These are phyloP conservation scores for Aricia artaxerxes DNA, from an alignment of 2,888 invertebrate genomes.

Conservation along the genomic window DNA sequence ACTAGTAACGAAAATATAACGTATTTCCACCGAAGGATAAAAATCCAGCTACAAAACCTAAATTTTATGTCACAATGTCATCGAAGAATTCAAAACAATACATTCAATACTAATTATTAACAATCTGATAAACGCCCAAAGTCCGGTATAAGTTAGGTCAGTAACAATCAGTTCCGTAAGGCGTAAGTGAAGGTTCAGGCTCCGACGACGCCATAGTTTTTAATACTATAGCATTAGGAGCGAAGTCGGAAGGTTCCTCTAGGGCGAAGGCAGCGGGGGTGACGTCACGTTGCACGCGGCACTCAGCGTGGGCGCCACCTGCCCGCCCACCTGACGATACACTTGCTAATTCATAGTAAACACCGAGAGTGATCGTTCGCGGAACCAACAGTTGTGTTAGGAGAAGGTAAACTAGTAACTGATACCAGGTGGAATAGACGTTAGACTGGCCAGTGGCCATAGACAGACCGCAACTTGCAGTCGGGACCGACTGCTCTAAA, in stretches of 20 bases:
- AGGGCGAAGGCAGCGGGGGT: constrained; percentile 61
- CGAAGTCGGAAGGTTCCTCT: constrained; percentile 48
- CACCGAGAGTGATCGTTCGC: not conserved
- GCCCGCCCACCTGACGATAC: constrained; percentile 56
- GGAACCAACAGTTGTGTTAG: not conserved
- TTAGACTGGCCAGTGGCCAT: too few species aligned
- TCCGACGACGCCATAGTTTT: constrained; percentile 23
- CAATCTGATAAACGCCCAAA: not conserved
- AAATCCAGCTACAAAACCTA: too few species aligned
- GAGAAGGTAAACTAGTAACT: not conserved
- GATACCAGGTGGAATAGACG: too few species aligned
- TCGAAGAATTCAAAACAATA: too few species aligned
- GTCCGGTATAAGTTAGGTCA: constrained; percentile 39
- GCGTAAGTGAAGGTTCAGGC: constrained; percentile 38
- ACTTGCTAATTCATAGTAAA: not conserved
- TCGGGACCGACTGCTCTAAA: too few species aligned
- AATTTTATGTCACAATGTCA: too few species aligned
- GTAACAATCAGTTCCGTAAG: constrained; percentile 34
- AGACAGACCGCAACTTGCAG: too few species aligned
- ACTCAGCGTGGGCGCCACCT: constrained; percentile 71
- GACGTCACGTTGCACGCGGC: constrained; percentile 76
- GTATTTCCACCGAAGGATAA: too few species aligned
- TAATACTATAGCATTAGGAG: not conserved
- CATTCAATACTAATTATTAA: not conserved
- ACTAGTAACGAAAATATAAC: too few species aligned